Evolutionary conservation across 2,888 invertebrate genomes (phyloP).

Genomic region (Boloria selene): DNA sequence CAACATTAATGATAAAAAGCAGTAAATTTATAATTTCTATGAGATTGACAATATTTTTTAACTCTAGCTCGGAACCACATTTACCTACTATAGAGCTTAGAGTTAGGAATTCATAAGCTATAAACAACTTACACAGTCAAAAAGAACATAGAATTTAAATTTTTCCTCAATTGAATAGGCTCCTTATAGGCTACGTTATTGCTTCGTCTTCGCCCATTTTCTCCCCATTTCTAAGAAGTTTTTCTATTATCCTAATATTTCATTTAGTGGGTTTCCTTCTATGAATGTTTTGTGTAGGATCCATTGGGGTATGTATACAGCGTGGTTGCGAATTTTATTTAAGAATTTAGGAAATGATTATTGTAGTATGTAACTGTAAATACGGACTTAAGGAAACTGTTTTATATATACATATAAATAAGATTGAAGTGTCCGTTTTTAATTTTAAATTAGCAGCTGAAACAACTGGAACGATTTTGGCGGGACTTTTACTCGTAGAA

Average conservation of each 20-base stretch:
- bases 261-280: slow-evolving; percentile 55
- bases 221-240: slow-evolving; percentile 48
- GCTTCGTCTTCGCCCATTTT: slow-evolving; percentile 37
- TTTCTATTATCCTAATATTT: slow-evolving; percentile 64
- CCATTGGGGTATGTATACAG: not conserved
- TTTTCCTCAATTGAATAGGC: not conserved
- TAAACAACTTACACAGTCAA: not conserved
- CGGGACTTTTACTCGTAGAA: no score
- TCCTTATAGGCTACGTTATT: not conserved
- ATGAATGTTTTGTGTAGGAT: slow-evolving; percentile 18
- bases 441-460: no score
- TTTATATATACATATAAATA: no score
- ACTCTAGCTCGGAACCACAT: no score
- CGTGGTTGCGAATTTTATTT: slow-evolving; percentile 11
- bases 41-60: no score
- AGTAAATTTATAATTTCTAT: no score
- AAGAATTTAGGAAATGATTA: not conserved
- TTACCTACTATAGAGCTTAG: no score
- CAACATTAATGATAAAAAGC: no score
- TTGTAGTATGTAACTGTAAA: no score
- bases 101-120: no score
- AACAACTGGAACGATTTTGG: no score
- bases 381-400: not conserved
- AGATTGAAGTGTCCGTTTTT: no score
- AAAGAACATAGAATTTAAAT: not conserved